These are phyloP conservation scores for Botia almorhae DNA, from an alignment of 2,797 vertebrate genomes.

Conservation along the genomic window DNA sequence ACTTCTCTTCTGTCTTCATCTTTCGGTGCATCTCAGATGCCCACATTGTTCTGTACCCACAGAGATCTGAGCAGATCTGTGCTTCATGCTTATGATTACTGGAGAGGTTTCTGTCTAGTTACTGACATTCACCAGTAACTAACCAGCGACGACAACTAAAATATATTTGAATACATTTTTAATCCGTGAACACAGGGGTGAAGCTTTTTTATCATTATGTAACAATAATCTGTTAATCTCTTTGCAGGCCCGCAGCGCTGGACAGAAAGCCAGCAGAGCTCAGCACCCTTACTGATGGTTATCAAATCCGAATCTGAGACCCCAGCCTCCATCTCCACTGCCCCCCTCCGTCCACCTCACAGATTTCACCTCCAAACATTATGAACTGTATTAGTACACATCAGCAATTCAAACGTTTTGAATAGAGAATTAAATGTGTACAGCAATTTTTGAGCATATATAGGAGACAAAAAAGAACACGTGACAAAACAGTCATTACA, in stretches of 20 bases:
- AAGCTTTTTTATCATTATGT: background rate
- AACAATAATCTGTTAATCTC: slow-evolving; percentile 15
- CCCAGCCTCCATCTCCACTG: slow-evolving; percentile 10
- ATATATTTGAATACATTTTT: background rate
- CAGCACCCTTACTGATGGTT: slow-evolving; percentile 88
- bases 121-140: background rate
- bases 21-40: slow-evolving; percentile 9
- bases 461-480: background rate
- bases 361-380: slow-evolving; percentile 52
- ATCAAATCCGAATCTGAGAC: slow-evolving; percentile 94
- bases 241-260: slow-evolving; percentile 83
- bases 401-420: background rate
- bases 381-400: slow-evolving; percentile 47
- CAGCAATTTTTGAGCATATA: background rate
- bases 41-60: slow-evolving; percentile 1
- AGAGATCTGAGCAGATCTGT: background rate
- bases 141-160: background rate
- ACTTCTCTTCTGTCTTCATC: slow-evolving; percentile 6
- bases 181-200: background rate
- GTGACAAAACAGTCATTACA: background rate
- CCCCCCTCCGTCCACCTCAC: slow-evolving; percentile 46
- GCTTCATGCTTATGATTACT: background rate
- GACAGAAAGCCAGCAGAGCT: slow-evolving; percentile 89
- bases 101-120: background rate
- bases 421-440: background rate